A percentile compares a stretch with the other conserved stretches of the same genome.
Evolutionary conservation across 35 echinoderm and acorn worm genomes (phyloP).

Genomic region (Eucidaris tribuloides): DNA sequence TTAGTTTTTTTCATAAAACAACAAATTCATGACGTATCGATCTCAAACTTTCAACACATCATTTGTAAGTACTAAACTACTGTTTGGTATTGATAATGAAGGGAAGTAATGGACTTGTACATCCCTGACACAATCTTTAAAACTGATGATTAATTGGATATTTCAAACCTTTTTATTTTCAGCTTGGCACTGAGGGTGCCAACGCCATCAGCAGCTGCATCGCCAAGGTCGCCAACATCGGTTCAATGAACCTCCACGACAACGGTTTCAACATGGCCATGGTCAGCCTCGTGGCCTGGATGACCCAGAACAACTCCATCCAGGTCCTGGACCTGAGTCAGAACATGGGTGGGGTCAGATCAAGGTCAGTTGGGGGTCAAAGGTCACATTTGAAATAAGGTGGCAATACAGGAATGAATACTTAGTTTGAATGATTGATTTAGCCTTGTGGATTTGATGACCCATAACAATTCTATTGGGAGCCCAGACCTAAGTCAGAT

Average conservation of each 20-base stretch:
- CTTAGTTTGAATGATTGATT: too few species aligned
- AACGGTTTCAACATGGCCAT: conserved; percentile 77
- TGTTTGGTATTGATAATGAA: neutral
- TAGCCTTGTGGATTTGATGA: too few species aligned
- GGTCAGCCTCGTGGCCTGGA: conserved; percentile 75
- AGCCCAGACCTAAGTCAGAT: too few species aligned
- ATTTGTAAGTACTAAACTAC: neutral
- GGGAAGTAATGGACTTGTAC: too few species aligned
- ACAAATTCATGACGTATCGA: neutral
- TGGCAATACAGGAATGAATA: too few species aligned
- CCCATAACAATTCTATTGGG: too few species aligned
- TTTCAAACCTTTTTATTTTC: too few species aligned
- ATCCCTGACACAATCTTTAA: neutral
- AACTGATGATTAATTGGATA: too few species aligned
- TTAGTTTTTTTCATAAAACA: neutral
- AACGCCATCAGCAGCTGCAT: conserved; percentile 67
- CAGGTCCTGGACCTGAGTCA: conserved; percentile 59
- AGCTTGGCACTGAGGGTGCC: conserved; percentile 70
- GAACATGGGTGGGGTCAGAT: conserved; percentile 65
- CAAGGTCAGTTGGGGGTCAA: too few species aligned
- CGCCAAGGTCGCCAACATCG: conserved; percentile 66
- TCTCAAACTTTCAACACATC: neutral
- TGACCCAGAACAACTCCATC: conserved; percentile 66
- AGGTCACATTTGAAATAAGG: too few species aligned
- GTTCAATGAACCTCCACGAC: conserved; percentile 75